A percentile compares a stretch with the other conserved stretches of the same genome.
Conservation (phyloP, 2,888 invertebrate genomes). For the Myathropa florea region DNA sequence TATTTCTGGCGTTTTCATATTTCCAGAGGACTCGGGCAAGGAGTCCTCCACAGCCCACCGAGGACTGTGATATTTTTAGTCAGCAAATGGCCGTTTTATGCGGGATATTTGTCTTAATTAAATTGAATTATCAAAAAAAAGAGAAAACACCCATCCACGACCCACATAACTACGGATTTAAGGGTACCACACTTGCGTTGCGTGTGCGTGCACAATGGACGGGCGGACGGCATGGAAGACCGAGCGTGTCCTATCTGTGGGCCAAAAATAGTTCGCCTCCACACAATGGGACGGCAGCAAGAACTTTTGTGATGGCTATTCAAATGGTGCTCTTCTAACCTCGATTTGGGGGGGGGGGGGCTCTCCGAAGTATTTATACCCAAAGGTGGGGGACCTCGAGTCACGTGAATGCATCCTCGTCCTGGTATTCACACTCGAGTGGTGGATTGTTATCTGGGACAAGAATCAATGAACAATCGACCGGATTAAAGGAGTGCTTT, state of each 20-base stretch:
- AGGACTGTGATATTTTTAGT: neutral
- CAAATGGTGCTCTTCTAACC: neutral
- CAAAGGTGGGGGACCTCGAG: neutral
- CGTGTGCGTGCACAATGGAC: neutral
- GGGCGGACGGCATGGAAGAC: neutral
- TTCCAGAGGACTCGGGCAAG: neutral
- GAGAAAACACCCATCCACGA: neutral
- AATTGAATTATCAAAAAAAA: constrained; percentile 4
- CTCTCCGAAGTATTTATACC: neutral
- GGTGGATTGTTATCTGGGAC: constrained; percentile 15
- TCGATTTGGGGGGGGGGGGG: neutral
- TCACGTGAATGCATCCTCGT: constrained; percentile 44
- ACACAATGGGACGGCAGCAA: neutral
- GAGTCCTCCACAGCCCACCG: neutral
- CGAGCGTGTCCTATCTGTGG: neutral
- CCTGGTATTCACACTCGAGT: constrained; percentile 10
- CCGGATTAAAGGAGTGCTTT: constrained; percentile 8
- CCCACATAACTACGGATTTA: neutral
- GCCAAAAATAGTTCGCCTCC: constrained; percentile 8
- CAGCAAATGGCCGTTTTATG: neutral
- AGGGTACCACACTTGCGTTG: neutral
- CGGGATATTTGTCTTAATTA: neutral
- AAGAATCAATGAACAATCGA: constrained; percentile 61
- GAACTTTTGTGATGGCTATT: neutral
- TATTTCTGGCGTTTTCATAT: neutral